Percentiles rank a stretch among this genome's conserved stretches.
Evolutionary conservation across 2,888 invertebrate genomes (phyloP).

Genomic region (Balanococcus diminutus): DNA sequence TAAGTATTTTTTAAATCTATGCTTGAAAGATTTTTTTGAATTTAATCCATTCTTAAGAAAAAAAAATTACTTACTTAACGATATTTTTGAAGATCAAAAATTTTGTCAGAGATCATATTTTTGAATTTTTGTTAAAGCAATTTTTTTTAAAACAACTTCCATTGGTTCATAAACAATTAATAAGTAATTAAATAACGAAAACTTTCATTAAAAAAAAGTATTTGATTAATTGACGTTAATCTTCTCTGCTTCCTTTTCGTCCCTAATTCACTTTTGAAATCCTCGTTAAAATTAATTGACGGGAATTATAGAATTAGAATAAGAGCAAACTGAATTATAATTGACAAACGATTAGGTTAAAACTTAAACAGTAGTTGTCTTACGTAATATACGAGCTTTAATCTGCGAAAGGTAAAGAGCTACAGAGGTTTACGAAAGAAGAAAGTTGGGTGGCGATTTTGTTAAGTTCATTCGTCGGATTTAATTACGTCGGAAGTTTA

Average conservation of each 20-base stretch:
- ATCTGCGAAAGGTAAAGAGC: background rate
- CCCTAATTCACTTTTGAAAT: background rate
- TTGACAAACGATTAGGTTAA: conserved; percentile 3
- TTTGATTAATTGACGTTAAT: background rate
- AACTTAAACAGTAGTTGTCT: background rate
- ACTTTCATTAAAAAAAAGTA: too few species aligned
- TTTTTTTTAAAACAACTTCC: too few species aligned
- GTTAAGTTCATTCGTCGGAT: conserved; percentile 19
- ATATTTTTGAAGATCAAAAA: too few species aligned
- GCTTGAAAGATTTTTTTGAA: too few species aligned
- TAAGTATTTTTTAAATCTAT: too few species aligned
- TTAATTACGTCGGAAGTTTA: conserved; percentile 31
- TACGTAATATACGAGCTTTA: background rate
- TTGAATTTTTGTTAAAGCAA: too few species aligned
- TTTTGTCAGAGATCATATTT: too few species aligned
- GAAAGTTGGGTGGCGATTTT: conserved; percentile 7
- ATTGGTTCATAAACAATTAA: too few species aligned
- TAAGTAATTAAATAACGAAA: too few species aligned
- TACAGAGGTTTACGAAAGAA: background rate
- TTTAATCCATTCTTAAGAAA: too few species aligned
- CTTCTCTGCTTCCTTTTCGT: background rate
- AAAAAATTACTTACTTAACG: too few species aligned
- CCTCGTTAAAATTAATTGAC: background rate
- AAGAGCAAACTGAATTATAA: background rate
- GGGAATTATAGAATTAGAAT: background rate